A percentile compares a stretch with the other conserved stretches of the same genome.
phyloP scores from a whole-genome alignment of 1,140 invertebrate genomes.

The Lysiphlebus fabarum region DNA sequence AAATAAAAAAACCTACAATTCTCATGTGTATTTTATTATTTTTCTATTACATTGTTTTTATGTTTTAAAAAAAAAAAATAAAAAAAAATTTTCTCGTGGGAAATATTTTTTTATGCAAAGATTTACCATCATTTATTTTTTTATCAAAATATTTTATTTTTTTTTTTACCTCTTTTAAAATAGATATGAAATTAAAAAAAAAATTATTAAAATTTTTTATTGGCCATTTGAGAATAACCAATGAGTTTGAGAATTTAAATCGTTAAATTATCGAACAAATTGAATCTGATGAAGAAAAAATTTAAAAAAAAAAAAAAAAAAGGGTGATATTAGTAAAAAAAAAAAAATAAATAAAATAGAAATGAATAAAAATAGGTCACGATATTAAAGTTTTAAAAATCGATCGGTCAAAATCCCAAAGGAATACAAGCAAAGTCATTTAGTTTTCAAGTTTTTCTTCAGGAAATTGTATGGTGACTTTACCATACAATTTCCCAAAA shows the following conservation, averaged over 20 bases:
- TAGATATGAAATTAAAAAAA: no score
- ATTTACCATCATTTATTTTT: no score
- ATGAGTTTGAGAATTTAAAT: no score
- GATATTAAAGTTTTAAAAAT: background rate
- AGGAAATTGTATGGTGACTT: conserved; percentile 15
- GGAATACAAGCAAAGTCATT: conserved; percentile 10
- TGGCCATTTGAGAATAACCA: no score
- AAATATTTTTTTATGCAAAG: conserved; percentile 1
- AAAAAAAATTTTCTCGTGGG: conserved; percentile 1
- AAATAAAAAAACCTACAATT: conserved; percentile 5
- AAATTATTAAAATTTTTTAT: no score
- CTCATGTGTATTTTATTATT: conserved; percentile 12
- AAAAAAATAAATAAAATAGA: no score
- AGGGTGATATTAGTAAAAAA: no score
- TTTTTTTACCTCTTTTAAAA: no score
- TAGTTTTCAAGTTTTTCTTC: conserved; percentile 9
- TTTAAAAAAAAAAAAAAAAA: no score
- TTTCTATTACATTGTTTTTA: conserved; percentile 9
- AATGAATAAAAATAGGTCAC: background rate
- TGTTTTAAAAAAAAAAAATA: background rate
- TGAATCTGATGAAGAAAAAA: no score
- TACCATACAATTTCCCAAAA: background rate
- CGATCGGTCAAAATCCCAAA: background rate
- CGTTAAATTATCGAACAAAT: no score
- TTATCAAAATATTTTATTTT: no score